Evolutionary conservation across 2,797 vertebrate species (phyloP).

Genomic region (Enteromius unitaeniatus): DNA sequence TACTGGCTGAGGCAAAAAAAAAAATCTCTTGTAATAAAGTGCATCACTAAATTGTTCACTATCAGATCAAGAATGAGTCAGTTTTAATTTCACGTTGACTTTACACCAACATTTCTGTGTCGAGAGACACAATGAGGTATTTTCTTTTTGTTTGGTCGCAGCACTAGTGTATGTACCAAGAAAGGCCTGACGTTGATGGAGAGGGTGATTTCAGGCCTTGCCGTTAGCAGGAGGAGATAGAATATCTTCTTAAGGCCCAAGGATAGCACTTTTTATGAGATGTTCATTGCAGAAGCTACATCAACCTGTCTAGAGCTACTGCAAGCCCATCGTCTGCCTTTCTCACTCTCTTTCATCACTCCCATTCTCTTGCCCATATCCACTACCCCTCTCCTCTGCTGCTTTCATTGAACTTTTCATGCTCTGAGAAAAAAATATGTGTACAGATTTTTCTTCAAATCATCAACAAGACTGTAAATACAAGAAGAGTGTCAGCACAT

Average conservation of each 20-base stretch:
- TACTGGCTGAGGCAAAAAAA: too few relatives aligned
- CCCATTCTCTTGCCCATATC: constrained; percentile 34
- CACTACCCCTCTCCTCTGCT: constrained; percentile 17
- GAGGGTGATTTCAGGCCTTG: constrained; percentile 81
- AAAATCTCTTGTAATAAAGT: neutral
- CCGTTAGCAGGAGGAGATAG: constrained; percentile 79
- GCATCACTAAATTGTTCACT: neutral
- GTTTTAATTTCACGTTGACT: constrained; percentile 15
- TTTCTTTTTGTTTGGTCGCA: constrained; percentile 65
- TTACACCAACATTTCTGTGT: constrained; percentile 48
- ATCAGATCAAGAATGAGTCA: neutral
- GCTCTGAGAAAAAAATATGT: neutral
- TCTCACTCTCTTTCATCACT: constrained; percentile 56
- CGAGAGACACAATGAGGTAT: constrained; percentile 16
- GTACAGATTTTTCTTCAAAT: constrained; percentile 17
- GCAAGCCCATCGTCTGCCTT: constrained; percentile 58
- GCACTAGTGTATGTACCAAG: constrained; percentile 73
- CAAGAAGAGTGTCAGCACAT: constrained; percentile 4
- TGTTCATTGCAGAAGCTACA: constrained; percentile 83
- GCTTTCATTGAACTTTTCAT: constrained; percentile 43
- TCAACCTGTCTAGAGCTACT: constrained; percentile 81
- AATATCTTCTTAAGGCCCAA: constrained; percentile 82
- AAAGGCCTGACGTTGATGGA: constrained; percentile 81
- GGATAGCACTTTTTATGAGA: constrained; percentile 85
- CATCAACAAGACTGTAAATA: constrained; percentile 8